Evolutionary conservation across 2,797 vertebrate species (phyloP).

Genomic region (Diplodus sargus): DNA sequence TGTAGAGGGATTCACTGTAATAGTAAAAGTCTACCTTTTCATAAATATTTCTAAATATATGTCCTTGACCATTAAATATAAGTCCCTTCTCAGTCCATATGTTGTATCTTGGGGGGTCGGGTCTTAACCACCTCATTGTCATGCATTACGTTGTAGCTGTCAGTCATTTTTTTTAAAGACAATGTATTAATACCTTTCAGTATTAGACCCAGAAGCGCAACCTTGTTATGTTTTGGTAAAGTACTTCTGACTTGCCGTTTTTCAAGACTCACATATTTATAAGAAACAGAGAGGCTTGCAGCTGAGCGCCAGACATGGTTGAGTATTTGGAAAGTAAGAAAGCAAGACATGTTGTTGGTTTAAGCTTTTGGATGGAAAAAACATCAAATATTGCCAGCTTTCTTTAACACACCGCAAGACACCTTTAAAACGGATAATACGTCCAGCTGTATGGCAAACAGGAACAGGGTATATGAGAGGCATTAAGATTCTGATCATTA

Average conservation of each 20-base stretch:
- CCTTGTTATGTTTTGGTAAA: no score
- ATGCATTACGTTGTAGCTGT: no score
- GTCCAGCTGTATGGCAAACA: constrained; percentile 5
- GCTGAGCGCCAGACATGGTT: not conserved
- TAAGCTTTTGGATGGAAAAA: not conserved
- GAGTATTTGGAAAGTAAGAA: not conserved
- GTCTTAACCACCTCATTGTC: no score
- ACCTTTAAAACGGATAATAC: constrained; percentile 6
- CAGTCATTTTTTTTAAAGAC: no score
- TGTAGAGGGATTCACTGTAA: no score
- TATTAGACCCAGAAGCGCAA: no score
- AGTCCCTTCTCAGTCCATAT: no score
- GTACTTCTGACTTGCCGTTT: not conserved
- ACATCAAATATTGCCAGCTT: not conserved
- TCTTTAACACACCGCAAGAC: not conserved
- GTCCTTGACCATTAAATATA: no score
- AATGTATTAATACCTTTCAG: no score
- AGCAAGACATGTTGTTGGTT: not conserved
- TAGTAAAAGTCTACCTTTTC: no score
- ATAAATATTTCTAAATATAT: no score
- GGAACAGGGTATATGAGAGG: not conserved
- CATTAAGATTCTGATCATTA: constrained; percentile 60
- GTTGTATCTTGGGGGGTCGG: no score
- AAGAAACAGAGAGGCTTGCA: not conserved
- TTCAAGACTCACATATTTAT: not conserved